Evolutionary conservation across 1,140 invertebrate species (phyloP).

Genomic region (Drosophila malerkotliana): DNA sequence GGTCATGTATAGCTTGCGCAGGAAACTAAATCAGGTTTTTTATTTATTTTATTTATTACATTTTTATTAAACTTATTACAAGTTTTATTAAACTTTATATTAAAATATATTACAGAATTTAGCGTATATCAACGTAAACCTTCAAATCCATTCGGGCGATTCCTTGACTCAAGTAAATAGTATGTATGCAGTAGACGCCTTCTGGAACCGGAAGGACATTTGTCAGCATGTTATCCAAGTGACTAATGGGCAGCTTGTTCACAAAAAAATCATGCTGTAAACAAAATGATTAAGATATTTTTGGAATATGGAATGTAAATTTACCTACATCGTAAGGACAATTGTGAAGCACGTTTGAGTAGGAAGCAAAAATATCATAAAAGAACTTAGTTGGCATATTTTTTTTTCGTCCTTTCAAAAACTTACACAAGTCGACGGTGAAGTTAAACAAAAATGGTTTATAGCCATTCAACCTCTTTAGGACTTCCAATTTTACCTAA

Average conservation of each 20-base stretch:
- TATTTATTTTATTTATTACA: too few relatives aligned
- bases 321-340: conserved; percentile 30
- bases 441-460: conserved; percentile 32
- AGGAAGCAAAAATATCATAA: conserved; percentile 4
- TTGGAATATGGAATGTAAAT: background rate
- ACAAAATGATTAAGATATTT: background rate
- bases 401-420: background rate
- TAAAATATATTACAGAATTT: background rate
- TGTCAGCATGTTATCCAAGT: conserved; percentile 8
- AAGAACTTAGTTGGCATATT: conserved; percentile 2
- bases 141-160: background rate
- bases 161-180: background rate
- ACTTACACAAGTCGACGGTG: conserved; percentile 9
- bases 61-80: too few relatives aligned
- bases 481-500: background rate
- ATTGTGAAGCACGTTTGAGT: conserved; percentile 21
- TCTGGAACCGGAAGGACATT: conserved; percentile 19
- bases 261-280: conserved; percentile 14
- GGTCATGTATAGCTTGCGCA: too few relatives aligned
- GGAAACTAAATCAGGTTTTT: too few relatives aligned
- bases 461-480: conserved; percentile 24
- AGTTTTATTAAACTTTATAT: too few relatives aligned
- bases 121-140: background rate
- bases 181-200: conserved; percentile 6
- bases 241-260: conserved; percentile 25